These are phyloP conservation scores for Hartigia nigra DNA, from an alignment of 2,888 invertebrate species.

Conservation along the genomic window DNA sequence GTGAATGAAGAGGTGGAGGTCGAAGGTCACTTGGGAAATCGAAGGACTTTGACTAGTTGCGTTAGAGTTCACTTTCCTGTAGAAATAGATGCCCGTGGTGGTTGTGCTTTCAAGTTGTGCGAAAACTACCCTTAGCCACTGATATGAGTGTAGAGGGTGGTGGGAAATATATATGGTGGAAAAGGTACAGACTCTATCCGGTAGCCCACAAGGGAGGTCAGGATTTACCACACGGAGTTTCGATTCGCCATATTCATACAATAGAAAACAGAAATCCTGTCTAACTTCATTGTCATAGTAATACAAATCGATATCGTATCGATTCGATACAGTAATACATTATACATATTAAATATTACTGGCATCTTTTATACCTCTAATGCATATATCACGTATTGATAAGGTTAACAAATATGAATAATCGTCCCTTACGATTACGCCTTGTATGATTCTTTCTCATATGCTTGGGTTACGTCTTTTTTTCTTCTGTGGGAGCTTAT, in stretches of 20 bases:
- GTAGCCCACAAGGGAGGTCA: constrained; percentile 17
- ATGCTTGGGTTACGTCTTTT: neutral
- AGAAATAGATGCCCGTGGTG: neutral
- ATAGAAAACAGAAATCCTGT: neutral
- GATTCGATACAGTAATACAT: neutral
- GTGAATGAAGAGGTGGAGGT: constrained; percentile 16
- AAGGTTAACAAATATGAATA: neutral
- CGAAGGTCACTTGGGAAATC: constrained; percentile 41
- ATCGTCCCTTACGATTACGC: neutral
- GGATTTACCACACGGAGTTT: constrained; percentile 17
- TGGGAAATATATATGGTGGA: neutral
- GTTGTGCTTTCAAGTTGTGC: neutral
- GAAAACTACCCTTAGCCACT: neutral
- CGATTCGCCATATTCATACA: neutral
- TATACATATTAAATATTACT: neutral
- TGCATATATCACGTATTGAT: neutral
- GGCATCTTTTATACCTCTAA: neutral
- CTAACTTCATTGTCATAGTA: neutral
- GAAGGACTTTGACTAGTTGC: constrained; percentile 10
- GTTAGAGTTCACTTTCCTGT: constrained; percentile 36
- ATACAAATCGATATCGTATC: neutral
- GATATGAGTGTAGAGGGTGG: neutral
- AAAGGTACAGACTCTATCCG: neutral
- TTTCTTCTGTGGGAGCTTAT: neutral
- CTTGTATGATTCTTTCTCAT: neutral